A percentile compares a stretch with the other conserved stretches of the same genome.
phyloP scores from a whole-genome alignment of 2,797 vertebrate genomes.

The Halcyon chelicuti region DNA sequence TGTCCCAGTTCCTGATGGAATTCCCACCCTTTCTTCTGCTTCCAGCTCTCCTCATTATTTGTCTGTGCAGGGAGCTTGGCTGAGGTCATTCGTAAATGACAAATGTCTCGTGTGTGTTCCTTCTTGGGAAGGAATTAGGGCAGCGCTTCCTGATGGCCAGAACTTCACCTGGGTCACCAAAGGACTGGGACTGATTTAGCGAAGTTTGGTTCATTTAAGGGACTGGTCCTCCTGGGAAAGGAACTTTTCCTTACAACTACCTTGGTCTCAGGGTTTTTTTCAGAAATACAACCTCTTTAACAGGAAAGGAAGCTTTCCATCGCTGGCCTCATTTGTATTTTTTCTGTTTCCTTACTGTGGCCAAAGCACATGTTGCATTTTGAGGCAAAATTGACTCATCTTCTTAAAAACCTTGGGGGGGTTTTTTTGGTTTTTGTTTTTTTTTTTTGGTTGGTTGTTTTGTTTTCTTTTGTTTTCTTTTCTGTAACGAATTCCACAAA shows the following conservation, averaged over 20 bases:
- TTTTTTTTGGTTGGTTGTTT: too few relatives aligned
- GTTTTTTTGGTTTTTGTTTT: background rate
- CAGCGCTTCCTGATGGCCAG: background rate
- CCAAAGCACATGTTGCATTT: background rate
- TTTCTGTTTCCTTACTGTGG: background rate
- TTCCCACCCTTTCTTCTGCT: background rate
- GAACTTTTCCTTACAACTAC: background rate
- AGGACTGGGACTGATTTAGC: background rate
- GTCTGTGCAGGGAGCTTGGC: background rate
- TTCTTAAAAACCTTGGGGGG: background rate
- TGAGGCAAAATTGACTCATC: conserved; percentile 30
- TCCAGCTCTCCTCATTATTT: background rate
- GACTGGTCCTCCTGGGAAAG: background rate
- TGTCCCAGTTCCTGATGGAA: background rate
- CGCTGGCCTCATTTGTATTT: background rate
- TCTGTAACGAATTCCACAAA: background rate
- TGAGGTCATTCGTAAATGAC: background rate
- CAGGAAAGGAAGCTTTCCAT: conserved; percentile 15
- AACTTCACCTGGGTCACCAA: background rate
- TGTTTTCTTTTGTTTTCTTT: background rate
- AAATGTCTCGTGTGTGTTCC: background rate
- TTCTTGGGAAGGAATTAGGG: background rate
- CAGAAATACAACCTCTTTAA: background rate
- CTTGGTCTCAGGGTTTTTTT: background rate
- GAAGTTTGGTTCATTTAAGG: background rate